Evolutionary conservation across 1,140 invertebrate genomes (phyloP).

Genomic region (Babylonia areolata): DNA sequence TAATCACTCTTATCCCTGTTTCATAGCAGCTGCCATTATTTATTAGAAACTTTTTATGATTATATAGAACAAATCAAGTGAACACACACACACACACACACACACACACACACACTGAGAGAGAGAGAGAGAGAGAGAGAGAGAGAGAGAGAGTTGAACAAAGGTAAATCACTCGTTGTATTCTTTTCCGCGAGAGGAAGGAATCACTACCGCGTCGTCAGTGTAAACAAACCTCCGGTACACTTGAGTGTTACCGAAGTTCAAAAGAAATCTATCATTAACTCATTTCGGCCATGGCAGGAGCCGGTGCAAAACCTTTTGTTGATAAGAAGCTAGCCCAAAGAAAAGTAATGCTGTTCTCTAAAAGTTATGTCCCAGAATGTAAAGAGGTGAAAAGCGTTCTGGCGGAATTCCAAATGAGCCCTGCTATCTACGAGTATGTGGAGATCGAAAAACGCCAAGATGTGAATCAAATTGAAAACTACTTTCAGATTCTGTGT

Average conservation of each 20-base stretch:
- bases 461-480: constrained; percentile 71
- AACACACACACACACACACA: no score
- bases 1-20: no score
- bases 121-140: no score
- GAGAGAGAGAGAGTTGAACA: neutral
- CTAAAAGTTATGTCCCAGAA: constrained; percentile 66
- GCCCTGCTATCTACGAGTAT: constrained; percentile 57
- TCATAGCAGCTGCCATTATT: no score
- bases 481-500: constrained; percentile 72
- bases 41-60: no score
- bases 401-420: constrained; percentile 59
- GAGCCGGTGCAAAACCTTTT: constrained; percentile 65
- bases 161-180: neutral
- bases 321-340: constrained; percentile 70
- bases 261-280: neutral
- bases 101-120: no score
- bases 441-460: constrained; percentile 70
- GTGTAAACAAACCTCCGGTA: constrained; percentile 20
- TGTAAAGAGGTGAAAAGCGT: constrained; percentile 59
- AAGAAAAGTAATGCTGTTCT: constrained; percentile 70
- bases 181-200: neutral
- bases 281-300: constrained; percentile 17
- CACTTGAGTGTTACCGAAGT: neutral
- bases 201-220: constrained; percentile 12
- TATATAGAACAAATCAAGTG: no score